Conservation (phyloP, 2,888 invertebrate genomes). For the Malthinus seriepunctatus region DNA sequence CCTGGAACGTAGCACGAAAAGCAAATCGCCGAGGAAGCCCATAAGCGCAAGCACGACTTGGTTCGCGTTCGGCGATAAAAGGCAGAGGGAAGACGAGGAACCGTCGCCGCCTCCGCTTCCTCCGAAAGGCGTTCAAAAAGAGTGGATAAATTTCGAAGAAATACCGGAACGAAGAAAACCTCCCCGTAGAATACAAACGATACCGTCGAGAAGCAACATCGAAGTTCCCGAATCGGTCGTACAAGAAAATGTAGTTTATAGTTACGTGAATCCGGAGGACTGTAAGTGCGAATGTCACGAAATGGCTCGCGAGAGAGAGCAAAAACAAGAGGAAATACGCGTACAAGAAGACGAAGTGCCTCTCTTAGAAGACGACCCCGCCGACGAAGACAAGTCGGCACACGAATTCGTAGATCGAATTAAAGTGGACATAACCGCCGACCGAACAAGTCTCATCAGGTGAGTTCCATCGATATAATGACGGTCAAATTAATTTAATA, state of each 20-base stretch:
- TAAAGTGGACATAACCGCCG: conserved; percentile 45
- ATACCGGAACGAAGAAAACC: conserved; percentile 81
- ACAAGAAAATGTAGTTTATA: conserved; percentile 62
- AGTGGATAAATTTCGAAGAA: conserved; percentile 88
- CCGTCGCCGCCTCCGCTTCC: conserved; percentile 56
- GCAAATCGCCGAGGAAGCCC: conserved; percentile 59
- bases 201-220: conserved; percentile 64
- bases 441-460: conserved; percentile 53
- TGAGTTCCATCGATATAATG: conserved; percentile 35
- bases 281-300: conserved; percentile 88
- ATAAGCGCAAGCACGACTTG: conserved; percentile 52
- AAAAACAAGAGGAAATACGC: conserved; percentile 34
- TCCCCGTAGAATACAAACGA: conserved; percentile 80
- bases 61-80: conserved; percentile 67
- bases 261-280: conserved; percentile 85
- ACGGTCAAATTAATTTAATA: conserved; percentile 12
- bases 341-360: conserved; percentile 58
- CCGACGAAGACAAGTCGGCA: conserved; percentile 45
- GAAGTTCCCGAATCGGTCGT: conserved; percentile 53
- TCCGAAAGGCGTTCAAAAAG: conserved; percentile 55
- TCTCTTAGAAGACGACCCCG: conserved; percentile 54
- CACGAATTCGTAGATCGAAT: conserved; percentile 46
- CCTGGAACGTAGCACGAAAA: conserved; percentile 46
- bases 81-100: conserved; percentile 35
- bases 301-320: conserved; percentile 48